Evolutionary conservation across 2,797 vertebrate genomes (phyloP), one percentile per base, ranked within the genome.

Genomic region (Erpetoichthys calabaricus): DNA sequence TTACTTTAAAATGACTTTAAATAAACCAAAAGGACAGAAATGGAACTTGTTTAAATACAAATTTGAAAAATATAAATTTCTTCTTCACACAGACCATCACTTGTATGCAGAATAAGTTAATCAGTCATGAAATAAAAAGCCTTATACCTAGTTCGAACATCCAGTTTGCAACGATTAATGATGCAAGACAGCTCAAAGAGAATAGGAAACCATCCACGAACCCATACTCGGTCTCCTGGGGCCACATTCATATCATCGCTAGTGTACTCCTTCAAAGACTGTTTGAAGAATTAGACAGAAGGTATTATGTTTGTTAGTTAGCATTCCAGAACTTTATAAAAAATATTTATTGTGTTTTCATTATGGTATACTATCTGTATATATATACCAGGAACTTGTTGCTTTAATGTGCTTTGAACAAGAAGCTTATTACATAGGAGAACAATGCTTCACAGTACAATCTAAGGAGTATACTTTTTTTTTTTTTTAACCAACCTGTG

Each of bases 221-320:
- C 94, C 94, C 94, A 97, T 7, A 94, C 93, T 55, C 94, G 85
- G 67, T 97, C 94, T 1, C 86, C 91, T 1, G 92, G 87, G 72
- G 91, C 94, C 55, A 97, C 94, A 6, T 92, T 97, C 91, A 97
- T 97, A 73, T 97, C 94, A 60, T 97, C 94, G 1, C 94, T 97
- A 6, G 93, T 97, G 72, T 97, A 97, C 64, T 97, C 94, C 62
- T 91, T 86, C 64, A 97, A 77, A 7, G 89, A 89, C 94, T 97
- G 70, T 8, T 57, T 4, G 51, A 8, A 41, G 7, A 5, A 4
- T n/a, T n/a, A n/a, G n/a, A n/a, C n/a, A n/a, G n/a, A n/a, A n/a
- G n/a, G n/a, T n/a, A n/a, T n/a, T n/a, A n/a, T n/a, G n/a, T n/a
- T n/a, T n/a, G n/a, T n/a, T n/a, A n/a, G n/a, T n/a, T n/a, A n/a